Evolutionary conservation across 2,113 vertebrate species (phyloP), one percentile per base, ranked within the genome.

Genomic region (Rhombomys opimus): DNA sequence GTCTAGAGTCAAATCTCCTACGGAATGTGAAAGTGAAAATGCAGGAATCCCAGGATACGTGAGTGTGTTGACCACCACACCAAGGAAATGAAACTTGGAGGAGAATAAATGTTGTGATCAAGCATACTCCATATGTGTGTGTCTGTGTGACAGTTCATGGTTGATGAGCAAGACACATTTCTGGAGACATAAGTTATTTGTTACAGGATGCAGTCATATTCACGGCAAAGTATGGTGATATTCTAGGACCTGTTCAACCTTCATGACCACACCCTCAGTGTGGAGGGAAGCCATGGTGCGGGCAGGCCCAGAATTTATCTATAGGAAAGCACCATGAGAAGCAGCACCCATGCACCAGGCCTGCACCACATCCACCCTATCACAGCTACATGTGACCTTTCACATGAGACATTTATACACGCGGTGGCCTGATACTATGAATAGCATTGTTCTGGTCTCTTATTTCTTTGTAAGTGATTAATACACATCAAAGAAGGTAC

Each of bases 1-100:
- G 1, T 5, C 1, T 41, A 30, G 46, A 50, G 3, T 7, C 2
- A 2, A 41, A 3, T 27, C 1, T 22, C 18, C 9, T 27, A 1
- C 5, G 41, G 3, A 50, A 54, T 25, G 32, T 14, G 2, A 20
- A 32, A 52, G 2, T 50, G 35, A 9, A 52, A 3, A 54, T 25
- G 59, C 8, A 12, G 35, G 46, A 30, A 32, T 35, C 0, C 17
- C 2, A 50, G 25, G n/a, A 15, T 35, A 7, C 11, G 15, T 59
- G 7, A 13, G 1, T 30, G 35, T 30, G 7, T 35, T 54, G 5
- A 46, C 17, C 0, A 10, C 20, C n/a, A 84, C 1, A 2, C 18
- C 2, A 35, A 7, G 13, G 23, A 12, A 1, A 2, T 50, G n/a
- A 11, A 50, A 46, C 35, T 81, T 54, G 54, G 30, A 57, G 2